Percentiles rank a stretch among this genome's conserved stretches.
phyloP scores from a whole-genome alignment of 2,113 vertebrate species.

The Solea solea region DNA sequence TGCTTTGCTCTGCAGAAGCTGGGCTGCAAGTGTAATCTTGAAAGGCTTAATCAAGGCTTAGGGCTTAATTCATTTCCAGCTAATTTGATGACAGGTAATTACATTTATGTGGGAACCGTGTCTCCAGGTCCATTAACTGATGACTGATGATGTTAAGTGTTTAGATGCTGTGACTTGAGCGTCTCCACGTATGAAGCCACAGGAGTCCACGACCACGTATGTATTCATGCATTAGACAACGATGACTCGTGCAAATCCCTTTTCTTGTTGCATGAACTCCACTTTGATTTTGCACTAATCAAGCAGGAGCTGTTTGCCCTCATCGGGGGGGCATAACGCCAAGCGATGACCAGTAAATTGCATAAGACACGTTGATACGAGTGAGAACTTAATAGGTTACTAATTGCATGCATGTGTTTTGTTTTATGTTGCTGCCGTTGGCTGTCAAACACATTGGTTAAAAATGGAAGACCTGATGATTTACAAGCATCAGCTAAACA shows the following conservation, averaged over 20 bases:
- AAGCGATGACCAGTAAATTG: too few species aligned
- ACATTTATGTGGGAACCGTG: constrained; percentile 7
- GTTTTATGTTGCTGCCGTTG: too few species aligned
- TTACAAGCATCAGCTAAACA: too few species aligned
- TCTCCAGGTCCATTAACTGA: constrained; percentile 9
- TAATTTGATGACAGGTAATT: constrained; percentile 9
- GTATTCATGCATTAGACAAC: not conserved
- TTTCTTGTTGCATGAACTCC: not conserved
- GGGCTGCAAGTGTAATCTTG: not conserved
- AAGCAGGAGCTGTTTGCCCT: not conserved
- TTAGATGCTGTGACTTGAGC: not conserved
- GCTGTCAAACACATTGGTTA: too few species aligned
- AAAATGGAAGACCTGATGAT: too few species aligned
- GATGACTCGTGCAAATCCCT: constrained; percentile 16
- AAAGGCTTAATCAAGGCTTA: not conserved
- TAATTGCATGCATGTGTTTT: too few species aligned
- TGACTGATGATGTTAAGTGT: constrained; percentile 19
- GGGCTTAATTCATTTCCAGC: not conserved
- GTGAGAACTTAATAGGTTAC: too few species aligned
- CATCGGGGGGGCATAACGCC: not conserved
- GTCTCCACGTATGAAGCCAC: not conserved
- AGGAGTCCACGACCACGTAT: not conserved
- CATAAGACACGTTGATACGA: too few species aligned
- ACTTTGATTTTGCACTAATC: constrained; percentile 2
- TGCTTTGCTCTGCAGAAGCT: not conserved